Percentiles rank a stretch among this genome's conserved stretches.
phyloP scores from a whole-genome alignment of 1,140 invertebrate species.

The Gonatopus flavifemur region DNA sequence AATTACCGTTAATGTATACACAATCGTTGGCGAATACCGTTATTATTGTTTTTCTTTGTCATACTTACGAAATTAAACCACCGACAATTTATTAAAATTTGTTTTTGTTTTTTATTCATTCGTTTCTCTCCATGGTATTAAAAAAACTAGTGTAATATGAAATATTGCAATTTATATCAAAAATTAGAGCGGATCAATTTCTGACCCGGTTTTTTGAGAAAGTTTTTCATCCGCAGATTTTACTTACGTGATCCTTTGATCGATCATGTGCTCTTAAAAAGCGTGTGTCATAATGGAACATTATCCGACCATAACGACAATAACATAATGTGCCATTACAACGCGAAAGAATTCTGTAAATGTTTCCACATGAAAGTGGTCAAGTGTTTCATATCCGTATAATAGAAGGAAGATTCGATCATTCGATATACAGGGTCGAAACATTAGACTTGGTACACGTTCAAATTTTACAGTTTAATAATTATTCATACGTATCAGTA shows the following conservation, averaged over 20 bases:
- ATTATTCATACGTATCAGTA: background rate
- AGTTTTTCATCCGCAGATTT: conserved; percentile 16
- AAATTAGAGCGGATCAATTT: conserved; percentile 16
- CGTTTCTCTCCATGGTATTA: background rate
- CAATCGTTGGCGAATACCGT: background rate
- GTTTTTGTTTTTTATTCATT: background rate
- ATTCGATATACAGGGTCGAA: background rate
- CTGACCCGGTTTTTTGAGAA: conserved; percentile 23
- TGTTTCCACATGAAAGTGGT: background rate
- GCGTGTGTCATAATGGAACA: background rate
- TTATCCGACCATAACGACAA: conserved; percentile 12
- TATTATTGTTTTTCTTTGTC: background rate
- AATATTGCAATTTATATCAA: conserved; percentile 2
- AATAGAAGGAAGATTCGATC: background rate
- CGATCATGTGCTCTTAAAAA: conserved; percentile 7
- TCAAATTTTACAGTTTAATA: background rate
- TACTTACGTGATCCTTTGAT: conserved; percentile 15
- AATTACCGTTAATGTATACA: background rate
- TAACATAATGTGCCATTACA: conserved; percentile 10
- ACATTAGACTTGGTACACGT: background rate
- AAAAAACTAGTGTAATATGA: background rate
- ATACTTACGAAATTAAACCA: background rate
- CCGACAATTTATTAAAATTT: background rate
- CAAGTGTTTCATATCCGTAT: background rate
- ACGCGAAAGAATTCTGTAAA: background rate